phyloP scores from a whole-genome alignment of 2,797 vertebrate genomes.

The Lophotriccus pileatus region DNA sequence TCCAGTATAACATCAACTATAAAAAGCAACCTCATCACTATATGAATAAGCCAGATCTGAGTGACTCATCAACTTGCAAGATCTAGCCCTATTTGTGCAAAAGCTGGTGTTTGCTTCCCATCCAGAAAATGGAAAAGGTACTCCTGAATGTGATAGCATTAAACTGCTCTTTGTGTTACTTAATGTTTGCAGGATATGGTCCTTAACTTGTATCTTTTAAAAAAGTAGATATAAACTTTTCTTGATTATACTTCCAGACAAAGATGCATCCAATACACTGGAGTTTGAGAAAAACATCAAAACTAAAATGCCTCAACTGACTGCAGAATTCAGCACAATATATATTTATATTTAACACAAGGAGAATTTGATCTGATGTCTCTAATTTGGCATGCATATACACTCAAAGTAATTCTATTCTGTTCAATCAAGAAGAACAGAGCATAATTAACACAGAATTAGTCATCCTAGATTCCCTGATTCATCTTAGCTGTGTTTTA shows the following conservation, averaged over 20 bases:
- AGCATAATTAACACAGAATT: conserved; percentile 10
- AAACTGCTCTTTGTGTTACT: not conserved
- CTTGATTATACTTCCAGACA: not conserved
- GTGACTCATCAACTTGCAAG: not conserved
- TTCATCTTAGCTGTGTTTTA: conserved; percentile 22
- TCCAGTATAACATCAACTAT: not conserved
- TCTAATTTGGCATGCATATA: not conserved
- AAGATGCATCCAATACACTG: not conserved
- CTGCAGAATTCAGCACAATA: not conserved
- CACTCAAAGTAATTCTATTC: not conserved
- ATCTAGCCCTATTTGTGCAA: not conserved
- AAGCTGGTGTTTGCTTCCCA: not conserved
- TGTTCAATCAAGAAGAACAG: conserved; percentile 16
- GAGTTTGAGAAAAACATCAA: not conserved
- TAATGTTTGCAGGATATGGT: not conserved
- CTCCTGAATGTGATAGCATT: not conserved
- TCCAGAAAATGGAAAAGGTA: not conserved
- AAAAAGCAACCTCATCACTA: not conserved
- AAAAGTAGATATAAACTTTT: not conserved
- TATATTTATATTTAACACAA: not conserved
- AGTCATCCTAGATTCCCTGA: not conserved
- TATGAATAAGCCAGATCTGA: not conserved
- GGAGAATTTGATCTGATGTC: not conserved
- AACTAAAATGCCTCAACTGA: not conserved
- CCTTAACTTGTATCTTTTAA: not conserved